phyloP scores from a whole-genome alignment of 2,113 vertebrate species.

The Anolis carolinensis region DNA sequence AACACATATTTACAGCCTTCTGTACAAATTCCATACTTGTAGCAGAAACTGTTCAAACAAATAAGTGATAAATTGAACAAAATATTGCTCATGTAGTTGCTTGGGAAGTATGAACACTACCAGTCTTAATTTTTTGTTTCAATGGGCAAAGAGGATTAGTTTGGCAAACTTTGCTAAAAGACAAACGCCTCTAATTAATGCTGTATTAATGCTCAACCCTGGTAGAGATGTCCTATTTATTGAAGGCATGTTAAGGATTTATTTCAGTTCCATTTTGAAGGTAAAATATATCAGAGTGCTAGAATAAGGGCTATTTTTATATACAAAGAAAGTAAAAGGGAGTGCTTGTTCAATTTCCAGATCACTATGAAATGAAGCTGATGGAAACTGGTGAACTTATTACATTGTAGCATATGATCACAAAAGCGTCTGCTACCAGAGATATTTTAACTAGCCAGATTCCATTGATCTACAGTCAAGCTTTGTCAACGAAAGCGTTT shows the following conservation, averaged over 20 bases:
- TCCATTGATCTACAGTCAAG: conserved; percentile 78
- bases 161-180: conserved; percentile 11
- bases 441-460: conserved; percentile 76
- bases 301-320: conserved; percentile 42
- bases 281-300: conserved; percentile 46
- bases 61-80: conserved; percentile 63
- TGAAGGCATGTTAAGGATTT: conserved; percentile 42
- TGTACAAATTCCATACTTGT: conserved; percentile 56
- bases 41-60: conserved; percentile 67
- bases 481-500: conserved; percentile 77
- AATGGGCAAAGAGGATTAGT: conserved; percentile 39
- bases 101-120: conserved; percentile 37
- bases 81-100: conserved; percentile 46
- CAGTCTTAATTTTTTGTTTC: conserved; percentile 42
- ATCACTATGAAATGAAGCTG: conserved; percentile 32
- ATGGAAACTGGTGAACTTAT: conserved; percentile 46
- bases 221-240: conserved; percentile 7
- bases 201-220: conserved; percentile 30
- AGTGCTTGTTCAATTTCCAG: conserved; percentile 32
- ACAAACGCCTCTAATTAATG: conserved; percentile 50
- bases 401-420: conserved; percentile 45
- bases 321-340: conserved; percentile 5
- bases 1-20: conserved; percentile 40
- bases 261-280: conserved; percentile 42
- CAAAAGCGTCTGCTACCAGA: conserved; percentile 65